These are phyloP conservation scores for Petrocephalus schoutedeni DNA, from an alignment of 2,797 vertebrate species.

Conservation along the genomic window DNA sequence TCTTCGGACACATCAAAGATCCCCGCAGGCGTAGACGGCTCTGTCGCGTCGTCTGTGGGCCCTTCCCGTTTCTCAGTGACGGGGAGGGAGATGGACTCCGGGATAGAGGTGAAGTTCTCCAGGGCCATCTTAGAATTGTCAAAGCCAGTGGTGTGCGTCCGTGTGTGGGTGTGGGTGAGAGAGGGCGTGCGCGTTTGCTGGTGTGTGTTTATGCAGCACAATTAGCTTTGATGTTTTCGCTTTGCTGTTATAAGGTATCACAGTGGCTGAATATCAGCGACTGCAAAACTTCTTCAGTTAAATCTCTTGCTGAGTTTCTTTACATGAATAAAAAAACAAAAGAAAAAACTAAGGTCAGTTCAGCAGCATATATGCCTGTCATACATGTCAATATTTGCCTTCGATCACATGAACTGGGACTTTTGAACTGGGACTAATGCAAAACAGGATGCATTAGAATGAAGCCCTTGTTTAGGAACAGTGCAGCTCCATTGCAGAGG, in stretches of 20 bases:
- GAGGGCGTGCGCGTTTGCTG: background rate
- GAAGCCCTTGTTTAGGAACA: background rate
- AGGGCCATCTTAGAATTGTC: conserved; percentile 65
- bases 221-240: background rate
- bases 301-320: background rate
- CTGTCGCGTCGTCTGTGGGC: conserved; percentile 50
- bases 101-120: conserved; percentile 70
- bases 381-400: background rate
- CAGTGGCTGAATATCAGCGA: background rate
- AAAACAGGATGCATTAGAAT: background rate
- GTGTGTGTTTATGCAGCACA: background rate
- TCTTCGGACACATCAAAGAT: conserved; percentile 60
- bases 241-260: background rate
- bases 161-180: background rate
- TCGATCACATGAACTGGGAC: background rate
- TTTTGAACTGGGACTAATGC: background rate
- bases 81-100: conserved; percentile 64
- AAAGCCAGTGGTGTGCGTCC: conserved; percentile 1
- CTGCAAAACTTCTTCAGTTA: background rate
- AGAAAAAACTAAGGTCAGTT: background rate
- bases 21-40: conserved; percentile 43
- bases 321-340: background rate
- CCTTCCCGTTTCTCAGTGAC: conserved; percentile 60
- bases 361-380: background rate
- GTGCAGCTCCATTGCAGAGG: background rate